Evolutionary conservation across 1,140 invertebrate species (phyloP).

Genomic region (Archivesica marissinica): DNA sequence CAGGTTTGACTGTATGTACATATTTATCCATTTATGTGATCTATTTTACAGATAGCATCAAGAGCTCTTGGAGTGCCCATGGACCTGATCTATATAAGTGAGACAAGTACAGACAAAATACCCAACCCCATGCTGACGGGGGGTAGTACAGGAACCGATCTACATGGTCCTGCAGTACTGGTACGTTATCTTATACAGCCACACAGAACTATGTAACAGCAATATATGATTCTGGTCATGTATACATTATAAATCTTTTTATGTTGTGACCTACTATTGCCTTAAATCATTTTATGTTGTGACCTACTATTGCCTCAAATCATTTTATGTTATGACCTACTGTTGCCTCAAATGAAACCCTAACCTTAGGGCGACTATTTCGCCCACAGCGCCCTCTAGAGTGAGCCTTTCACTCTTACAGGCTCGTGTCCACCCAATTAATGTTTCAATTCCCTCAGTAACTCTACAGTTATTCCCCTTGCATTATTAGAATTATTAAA

Average conservation of each 20-base stretch:
- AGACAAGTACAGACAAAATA: conserved; percentile 96
- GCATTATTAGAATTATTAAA: too few relatives aligned
- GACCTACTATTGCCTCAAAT: neutral
- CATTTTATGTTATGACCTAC: neutral
- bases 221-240: conserved; percentile 36
- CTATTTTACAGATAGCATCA: conserved; percentile 51
- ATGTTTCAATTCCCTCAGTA: too few relatives aligned
- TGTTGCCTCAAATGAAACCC: too few relatives aligned
- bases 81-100: conserved; percentile 92
- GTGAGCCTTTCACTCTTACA: neutral
- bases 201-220: neutral
- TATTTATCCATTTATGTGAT: too few relatives aligned
- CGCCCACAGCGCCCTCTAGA: too few relatives aligned
- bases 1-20: too few relatives aligned
- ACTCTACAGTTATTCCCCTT: too few relatives aligned
- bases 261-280: neutral
- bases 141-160: conserved; percentile 94
- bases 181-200: conserved; percentile 83
- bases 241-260: neutral
- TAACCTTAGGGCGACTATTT: too few relatives aligned
- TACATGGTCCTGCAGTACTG: conserved; percentile 98
- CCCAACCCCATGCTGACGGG: conserved; percentile 97
- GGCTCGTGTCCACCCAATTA: neutral
- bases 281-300: neutral
- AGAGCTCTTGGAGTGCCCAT: conserved; percentile 42